Evolutionary conservation across 2,888 invertebrate genomes (phyloP).

Genomic region (Sipha maydis): DNA sequence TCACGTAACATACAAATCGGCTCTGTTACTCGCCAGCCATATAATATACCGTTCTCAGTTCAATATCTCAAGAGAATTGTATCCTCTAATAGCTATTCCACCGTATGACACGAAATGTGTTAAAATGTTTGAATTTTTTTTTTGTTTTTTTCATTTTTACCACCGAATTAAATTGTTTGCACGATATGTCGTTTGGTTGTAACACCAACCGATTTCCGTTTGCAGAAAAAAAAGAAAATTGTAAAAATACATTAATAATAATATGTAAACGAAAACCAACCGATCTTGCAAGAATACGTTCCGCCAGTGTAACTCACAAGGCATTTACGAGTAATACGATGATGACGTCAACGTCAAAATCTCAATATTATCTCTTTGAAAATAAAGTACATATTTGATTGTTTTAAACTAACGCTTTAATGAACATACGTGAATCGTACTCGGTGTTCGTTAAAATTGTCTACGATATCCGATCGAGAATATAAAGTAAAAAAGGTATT

Average conservation of each 20-base stretch:
- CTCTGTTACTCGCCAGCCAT: not conserved
- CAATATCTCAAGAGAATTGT: not conserved
- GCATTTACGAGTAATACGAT: too few relatives aligned
- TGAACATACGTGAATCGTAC: too few relatives aligned
- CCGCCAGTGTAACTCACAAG: not conserved
- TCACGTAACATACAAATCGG: slow-evolving; percentile 28
- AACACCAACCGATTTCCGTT: not conserved
- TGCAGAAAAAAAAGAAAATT: too few relatives aligned
- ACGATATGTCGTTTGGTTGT: not conserved
- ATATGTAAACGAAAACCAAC: not conserved
- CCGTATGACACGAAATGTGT: not conserved
- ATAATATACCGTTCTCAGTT: not conserved
- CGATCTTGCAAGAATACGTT: not conserved
- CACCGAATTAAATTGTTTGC: not conserved
- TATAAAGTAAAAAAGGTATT: too few relatives aligned
- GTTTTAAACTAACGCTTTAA: not conserved
- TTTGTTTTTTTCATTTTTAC: not conserved
- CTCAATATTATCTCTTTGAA: not conserved
- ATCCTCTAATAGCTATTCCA: not conserved
- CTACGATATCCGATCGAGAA: not conserved
- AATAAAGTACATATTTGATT: not conserved
- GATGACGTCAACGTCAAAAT: not conserved
- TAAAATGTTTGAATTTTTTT: not conserved
- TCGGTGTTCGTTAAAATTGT: not conserved
- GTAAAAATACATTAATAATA: not conserved